These are phyloP conservation scores for Myanophis thanlyinensis DNA, from an alignment of 2,113 vertebrate species.

Conservation along the genomic window DNA sequence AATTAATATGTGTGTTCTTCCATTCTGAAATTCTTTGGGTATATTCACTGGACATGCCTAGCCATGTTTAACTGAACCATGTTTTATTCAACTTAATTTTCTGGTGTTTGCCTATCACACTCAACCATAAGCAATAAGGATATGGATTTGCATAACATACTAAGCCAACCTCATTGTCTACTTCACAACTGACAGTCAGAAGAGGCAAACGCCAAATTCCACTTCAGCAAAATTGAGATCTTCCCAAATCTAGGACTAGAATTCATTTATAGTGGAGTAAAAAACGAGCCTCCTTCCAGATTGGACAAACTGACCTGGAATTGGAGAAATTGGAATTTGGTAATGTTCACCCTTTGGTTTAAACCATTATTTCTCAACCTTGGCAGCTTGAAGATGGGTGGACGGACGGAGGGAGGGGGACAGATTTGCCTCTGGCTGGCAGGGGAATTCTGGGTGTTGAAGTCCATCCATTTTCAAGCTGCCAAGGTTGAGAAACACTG, in stretches of 20 bases:
- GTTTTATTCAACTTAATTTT: neutral
- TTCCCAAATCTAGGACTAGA: neutral
- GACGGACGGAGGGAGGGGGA: fast-evolving
- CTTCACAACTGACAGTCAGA: neutral
- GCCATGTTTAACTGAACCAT: neutral
- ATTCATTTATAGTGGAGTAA: neutral
- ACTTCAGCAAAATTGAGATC: neutral
- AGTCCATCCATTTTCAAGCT: neutral
- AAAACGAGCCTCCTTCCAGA: neutral
- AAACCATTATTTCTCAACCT: neutral
- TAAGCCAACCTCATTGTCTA: neutral
- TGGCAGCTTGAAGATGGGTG: neutral
- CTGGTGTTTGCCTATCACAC: neutral
- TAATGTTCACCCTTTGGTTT: neutral
- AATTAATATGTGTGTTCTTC: no score
- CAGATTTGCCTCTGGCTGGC: neutral
- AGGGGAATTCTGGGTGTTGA: neutral
- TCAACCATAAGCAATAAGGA: neutral
- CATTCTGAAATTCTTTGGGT: neutral
- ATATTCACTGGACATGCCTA: neutral
- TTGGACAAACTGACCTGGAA: neutral
- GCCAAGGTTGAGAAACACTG: neutral
- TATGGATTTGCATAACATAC: neutral
- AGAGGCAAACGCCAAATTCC: neutral
- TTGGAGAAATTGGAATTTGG: neutral